Base-by-base conservation (phyloP, 2,797 vertebrate species). In the Chiroxiphia lanceolata region DNA sequence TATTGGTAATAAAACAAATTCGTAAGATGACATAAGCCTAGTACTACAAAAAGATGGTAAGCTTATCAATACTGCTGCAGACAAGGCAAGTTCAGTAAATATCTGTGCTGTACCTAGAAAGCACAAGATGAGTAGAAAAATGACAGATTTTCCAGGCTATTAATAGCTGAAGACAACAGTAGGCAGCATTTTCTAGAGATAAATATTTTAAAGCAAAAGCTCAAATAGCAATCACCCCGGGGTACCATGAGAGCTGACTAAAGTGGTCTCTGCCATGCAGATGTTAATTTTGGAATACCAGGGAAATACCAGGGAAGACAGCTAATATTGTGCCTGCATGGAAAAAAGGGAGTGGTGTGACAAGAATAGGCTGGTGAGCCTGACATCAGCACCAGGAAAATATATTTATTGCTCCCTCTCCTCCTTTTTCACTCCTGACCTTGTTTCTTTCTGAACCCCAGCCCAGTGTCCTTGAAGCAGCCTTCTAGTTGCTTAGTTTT, bases 311-410 rank as follows among this genome's bases (percentile, higher is more conserved):
- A 90, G 72, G 51, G 56, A 95, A 84, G 80, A 86, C 15, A 88
- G 48, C 10, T 93, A 94, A 94, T 81, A 75, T 84, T 77, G 51
- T 90, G 56, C 15, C 22, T 44, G 12, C 22, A 34, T 82, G 91
- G 83, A 90, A 96, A 96, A 96, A 94, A 67, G 13, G 68, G 91
- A 74, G 13, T 33, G 44, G 26, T 15, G 23, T 33, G 85, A 93
- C 71, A 92, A 90, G 76, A 93, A 97, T 94, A 97, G 87, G 20
- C n/a, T 94, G 93, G 19, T 60, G 63, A 89, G 63, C 26, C 77
- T 8, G 59, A 90, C 65, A 93, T 76, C 65, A 93, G 83, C 82
- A 87, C 70, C 25, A 5, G 64, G 26, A 56, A 93, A 94, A 95
- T 90, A 60, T 94, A 94, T 89, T 80, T 92, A 74, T 21, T 38